These are phyloP conservation scores for Sycobia sp. DNA, from an alignment of 1,140 invertebrate species.

Conservation along the genomic window DNA sequence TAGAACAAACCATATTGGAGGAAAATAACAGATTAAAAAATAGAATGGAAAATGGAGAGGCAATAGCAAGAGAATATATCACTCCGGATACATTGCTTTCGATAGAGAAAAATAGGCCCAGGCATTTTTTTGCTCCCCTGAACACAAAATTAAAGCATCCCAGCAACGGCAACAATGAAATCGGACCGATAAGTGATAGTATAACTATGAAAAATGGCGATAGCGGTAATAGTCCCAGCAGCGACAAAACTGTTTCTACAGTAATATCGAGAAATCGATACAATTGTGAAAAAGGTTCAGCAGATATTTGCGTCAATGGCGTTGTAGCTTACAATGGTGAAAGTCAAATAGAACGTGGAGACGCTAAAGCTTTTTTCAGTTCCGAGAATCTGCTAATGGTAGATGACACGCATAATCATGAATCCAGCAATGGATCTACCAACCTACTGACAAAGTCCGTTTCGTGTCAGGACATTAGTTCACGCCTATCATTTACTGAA, in stretches of 20 bases:
- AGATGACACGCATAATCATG: neutral
- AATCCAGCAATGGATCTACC: slow-evolving; percentile 15
- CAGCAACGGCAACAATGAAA: neutral
- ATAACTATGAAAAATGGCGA: slow-evolving; percentile 27
- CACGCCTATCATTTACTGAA: slow-evolving; percentile 29
- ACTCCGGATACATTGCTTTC: neutral
- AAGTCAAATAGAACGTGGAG: slow-evolving; percentile 4
- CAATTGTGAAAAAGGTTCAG: slow-evolving; percentile 45
- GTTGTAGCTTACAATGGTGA: slow-evolving; percentile 24
- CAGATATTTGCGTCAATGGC: slow-evolving; percentile 50
- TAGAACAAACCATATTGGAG: neutral
- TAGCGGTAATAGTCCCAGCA: slow-evolving; percentile 44
- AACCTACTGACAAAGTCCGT: slow-evolving; percentile 46
- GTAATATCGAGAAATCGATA: slow-evolving; percentile 39
- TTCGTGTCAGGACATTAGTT: slow-evolving; percentile 51
- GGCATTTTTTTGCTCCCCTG: slow-evolving; percentile 61
- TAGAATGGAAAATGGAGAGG: too few species aligned
- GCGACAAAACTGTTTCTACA: slow-evolving; percentile 45
- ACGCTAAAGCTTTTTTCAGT: slow-evolving; percentile 40
- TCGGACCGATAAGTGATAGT: neutral
- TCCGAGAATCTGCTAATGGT: slow-evolving; percentile 40
- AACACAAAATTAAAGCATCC: slow-evolving; percentile 33
- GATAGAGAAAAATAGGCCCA: slow-evolving; percentile 41
- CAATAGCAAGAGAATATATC: neutral
- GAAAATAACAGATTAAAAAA: neutral